Evolutionary conservation across 2,888 invertebrate genomes (phyloP).

Genomic region (Trilocha varians): DNA sequence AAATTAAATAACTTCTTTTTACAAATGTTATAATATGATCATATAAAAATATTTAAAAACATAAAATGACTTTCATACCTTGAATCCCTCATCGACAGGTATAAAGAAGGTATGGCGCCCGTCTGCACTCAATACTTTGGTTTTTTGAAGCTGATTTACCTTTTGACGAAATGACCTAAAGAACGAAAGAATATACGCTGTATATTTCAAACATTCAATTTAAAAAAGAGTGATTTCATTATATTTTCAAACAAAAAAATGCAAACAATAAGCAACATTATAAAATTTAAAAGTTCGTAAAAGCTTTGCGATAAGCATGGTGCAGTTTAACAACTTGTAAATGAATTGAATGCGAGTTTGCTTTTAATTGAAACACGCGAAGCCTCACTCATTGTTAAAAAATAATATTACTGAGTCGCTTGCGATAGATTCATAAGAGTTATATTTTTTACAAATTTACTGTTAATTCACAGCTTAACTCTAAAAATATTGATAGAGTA

Average conservation of each 20-base stretch:
- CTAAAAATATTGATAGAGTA: too few relatives aligned
- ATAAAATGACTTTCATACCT: constrained; percentile 64
- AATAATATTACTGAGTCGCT: too few relatives aligned
- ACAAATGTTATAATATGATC: constrained; percentile 7
- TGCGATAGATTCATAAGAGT: too few relatives aligned
- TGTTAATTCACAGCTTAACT: too few relatives aligned
- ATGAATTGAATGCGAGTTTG: constrained; percentile 28
- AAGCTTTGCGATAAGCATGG: neutral
- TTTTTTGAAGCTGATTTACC: constrained; percentile 80
- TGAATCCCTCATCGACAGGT: constrained; percentile 91
- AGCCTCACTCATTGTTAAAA: constrained; percentile 20
- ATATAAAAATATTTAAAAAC: neutral
- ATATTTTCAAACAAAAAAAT: too few relatives aligned
- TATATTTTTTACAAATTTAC: too few relatives aligned
- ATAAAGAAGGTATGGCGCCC: constrained; percentile 92
- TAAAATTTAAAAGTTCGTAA: neutral
- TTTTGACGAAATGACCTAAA: constrained; percentile 83
- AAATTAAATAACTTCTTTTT: constrained; percentile 1
- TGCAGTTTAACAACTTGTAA: constrained; percentile 11
- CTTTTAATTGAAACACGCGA: constrained; percentile 37
- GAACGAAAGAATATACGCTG: constrained; percentile 20
- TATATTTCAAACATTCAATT: neutral
- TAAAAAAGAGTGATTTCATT: neutral
- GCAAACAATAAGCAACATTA: too few relatives aligned
- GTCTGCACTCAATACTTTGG: constrained; percentile 82